These are phyloP conservation scores for Cheilosia vernalis DNA, from an alignment of 2,888 invertebrate species.

Conservation along the genomic window DNA sequence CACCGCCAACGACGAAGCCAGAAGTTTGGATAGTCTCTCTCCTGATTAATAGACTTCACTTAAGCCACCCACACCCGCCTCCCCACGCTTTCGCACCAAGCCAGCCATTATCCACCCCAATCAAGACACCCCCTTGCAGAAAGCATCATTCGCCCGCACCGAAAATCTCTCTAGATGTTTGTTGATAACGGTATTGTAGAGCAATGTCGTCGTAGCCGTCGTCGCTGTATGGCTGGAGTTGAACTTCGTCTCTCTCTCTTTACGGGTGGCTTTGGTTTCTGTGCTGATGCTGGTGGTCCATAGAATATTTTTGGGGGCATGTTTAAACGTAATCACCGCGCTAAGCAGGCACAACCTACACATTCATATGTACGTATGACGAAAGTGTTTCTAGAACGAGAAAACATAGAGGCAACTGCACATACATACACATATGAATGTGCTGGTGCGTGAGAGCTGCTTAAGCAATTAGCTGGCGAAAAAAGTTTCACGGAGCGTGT, in stretches of 20 bases:
- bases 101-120: conserved; percentile 30
- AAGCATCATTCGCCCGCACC: conserved; percentile 27
- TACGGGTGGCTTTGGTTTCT: conserved; percentile 11
- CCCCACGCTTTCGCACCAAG: conserved; percentile 14
- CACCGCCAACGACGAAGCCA: conserved; percentile 1
- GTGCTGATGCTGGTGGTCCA: conserved; percentile 28
- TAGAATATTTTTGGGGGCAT: conserved; percentile 50
- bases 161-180: conserved; percentile 27
- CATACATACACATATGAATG: no score
- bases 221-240: background rate
- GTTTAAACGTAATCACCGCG: conserved; percentile 54
- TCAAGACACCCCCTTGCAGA: conserved; percentile 18
- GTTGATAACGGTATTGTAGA: conserved; percentile 37
- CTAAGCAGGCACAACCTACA: conserved; percentile 20
- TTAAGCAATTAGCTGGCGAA: no score
- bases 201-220: conserved; percentile 8
- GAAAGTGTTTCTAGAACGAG: background rate
- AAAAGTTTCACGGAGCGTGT: no score
- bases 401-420: no score
- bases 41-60: conserved; percentile 70
- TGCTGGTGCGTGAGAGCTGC: no score
- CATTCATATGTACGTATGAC: background rate
- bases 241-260: conserved; percentile 1
- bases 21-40: conserved; percentile 39
- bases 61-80: conserved; percentile 35